phyloP scores from a whole-genome alignment of 2,888 invertebrate genomes.

The Kuschelorhynchus macadamiae region DNA sequence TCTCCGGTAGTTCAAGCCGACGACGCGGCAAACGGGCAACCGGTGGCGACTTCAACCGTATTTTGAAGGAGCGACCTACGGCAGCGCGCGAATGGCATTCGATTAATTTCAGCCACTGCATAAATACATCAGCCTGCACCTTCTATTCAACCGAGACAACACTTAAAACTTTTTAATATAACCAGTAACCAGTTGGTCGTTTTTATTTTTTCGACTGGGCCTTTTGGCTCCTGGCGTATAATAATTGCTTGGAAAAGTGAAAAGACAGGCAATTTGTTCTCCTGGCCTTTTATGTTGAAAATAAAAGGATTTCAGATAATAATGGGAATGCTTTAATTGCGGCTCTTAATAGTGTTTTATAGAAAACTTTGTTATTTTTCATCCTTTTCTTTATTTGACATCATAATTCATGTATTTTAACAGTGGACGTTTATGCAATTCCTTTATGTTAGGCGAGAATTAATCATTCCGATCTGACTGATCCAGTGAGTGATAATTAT shows the following conservation, averaged over 20 bases:
- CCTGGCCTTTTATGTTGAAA: conserved; percentile 30
- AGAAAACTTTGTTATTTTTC: not conserved
- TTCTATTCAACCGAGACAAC: conserved; percentile 47
- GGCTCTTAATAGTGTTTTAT: conserved; percentile 6
- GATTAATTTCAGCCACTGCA: conserved; percentile 62
- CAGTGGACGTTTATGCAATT: too few relatives aligned
- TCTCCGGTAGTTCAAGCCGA: too few relatives aligned
- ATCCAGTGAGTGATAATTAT: too few relatives aligned
- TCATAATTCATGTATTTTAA: too few relatives aligned
- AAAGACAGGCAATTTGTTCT: conserved; percentile 50
- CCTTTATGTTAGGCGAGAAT: too few relatives aligned
- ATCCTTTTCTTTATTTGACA: too few relatives aligned
- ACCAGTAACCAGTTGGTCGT: conserved; percentile 46
- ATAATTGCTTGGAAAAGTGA: conserved; percentile 51
- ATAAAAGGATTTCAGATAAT: conserved; percentile 35
- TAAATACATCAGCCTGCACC: conserved; percentile 57
- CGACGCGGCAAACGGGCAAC: conserved; percentile 43
- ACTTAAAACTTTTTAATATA: conserved; percentile 41
- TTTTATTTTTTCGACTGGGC: conserved; percentile 40
- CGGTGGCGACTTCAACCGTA: conserved; percentile 29
- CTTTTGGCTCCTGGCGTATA: conserved; percentile 50
- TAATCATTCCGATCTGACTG: too few relatives aligned
- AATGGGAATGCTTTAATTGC: conserved; percentile 44
- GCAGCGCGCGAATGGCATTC: conserved; percentile 65
- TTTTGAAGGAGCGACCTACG: conserved; percentile 65